These are phyloP conservation scores for Cephalopholis sonnerati DNA, from an alignment of 2,113 vertebrate species.

Conservation along the genomic window DNA sequence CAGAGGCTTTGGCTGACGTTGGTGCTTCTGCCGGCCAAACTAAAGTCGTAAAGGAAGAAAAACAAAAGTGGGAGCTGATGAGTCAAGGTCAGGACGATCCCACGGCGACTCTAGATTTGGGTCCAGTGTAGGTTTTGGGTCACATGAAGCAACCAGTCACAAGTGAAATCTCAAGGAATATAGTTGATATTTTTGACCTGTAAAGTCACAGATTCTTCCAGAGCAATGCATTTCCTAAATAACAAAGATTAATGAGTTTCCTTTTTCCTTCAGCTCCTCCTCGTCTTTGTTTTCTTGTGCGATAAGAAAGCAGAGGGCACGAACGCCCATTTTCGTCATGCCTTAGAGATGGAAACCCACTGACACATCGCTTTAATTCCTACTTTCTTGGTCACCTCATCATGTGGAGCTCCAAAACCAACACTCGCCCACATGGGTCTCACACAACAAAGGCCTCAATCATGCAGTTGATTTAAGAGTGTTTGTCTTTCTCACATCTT, in stretches of 20 bases:
- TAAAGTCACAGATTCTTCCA: neutral
- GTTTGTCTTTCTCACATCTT: neutral
- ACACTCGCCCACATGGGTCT: neutral
- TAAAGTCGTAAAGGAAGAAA: conserved; percentile 42
- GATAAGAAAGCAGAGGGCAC: neutral
- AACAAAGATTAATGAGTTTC: conserved; percentile 5
- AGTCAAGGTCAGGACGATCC: conserved; percentile 16
- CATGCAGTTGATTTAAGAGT: conserved; percentile 13
- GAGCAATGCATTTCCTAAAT: neutral
- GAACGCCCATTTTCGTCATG: neutral
- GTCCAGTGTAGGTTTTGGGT: neutral
- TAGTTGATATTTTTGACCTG: neutral
- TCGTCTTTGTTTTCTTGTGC: neutral
- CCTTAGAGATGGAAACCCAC: neutral
- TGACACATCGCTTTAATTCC: neutral
- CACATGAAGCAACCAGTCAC: neutral
- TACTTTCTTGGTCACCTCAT: neutral
- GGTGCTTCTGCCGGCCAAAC: conserved; percentile 21
- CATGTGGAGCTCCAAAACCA: conserved; percentile 3
- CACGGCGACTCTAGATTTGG: conserved; percentile 3
- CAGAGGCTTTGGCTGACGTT: conserved; percentile 6
- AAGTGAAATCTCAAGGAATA: neutral
- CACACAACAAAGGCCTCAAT: conserved; percentile 11
- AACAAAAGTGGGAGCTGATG: conserved; percentile 27
- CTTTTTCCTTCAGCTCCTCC: conserved; percentile 2